phyloP scores from a whole-genome alignment of 2,113 vertebrate genomes.

The Brienomyrus longianalis region DNA sequence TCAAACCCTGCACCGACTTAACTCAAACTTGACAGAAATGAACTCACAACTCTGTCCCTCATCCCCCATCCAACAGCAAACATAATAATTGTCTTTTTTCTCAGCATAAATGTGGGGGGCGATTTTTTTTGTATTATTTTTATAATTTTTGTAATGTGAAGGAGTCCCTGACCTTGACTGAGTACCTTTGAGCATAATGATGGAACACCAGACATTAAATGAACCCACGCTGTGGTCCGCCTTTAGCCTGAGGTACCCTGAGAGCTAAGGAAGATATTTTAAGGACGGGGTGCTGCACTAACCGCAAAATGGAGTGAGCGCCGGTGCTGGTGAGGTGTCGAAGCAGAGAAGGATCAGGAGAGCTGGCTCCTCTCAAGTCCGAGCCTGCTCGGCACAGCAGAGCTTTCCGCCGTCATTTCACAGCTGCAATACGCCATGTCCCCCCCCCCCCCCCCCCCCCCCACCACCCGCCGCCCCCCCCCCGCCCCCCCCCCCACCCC shows the following conservation, averaged over 20 bases:
- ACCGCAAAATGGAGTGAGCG: conserved; percentile 49
- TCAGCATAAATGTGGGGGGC: not conserved
- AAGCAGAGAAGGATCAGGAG: conserved; percentile 18
- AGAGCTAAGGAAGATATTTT: conserved; percentile 46
- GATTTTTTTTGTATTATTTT: not conserved
- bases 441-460: not conserved
- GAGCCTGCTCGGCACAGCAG: conserved; percentile 38
- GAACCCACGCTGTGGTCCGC: not conserved
- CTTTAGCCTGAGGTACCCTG: conserved; percentile 33
- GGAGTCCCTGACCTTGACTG: conserved; percentile 3
- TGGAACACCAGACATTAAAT: not conserved
- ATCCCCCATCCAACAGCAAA: not conserved
- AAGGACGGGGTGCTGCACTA: conserved; percentile 39
- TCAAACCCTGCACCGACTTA: not conserved
- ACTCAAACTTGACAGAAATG: conserved; percentile 1
- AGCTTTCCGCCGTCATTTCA: conserved; percentile 55
- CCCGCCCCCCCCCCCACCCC: too few relatives aligned
- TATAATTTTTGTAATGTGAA: conserved; percentile 6
- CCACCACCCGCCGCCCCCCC: conserved; percentile 25
- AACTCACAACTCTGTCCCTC: not conserved
- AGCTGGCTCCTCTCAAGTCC: conserved; percentile 1
- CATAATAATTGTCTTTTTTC: not conserved
- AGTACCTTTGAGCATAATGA: not conserved
- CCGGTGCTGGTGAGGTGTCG: conserved; percentile 34
- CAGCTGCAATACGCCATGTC: conserved; percentile 40